phyloP scores from a whole-genome alignment of 2,797 vertebrate species.

The Bradypodion ventrale region DNA sequence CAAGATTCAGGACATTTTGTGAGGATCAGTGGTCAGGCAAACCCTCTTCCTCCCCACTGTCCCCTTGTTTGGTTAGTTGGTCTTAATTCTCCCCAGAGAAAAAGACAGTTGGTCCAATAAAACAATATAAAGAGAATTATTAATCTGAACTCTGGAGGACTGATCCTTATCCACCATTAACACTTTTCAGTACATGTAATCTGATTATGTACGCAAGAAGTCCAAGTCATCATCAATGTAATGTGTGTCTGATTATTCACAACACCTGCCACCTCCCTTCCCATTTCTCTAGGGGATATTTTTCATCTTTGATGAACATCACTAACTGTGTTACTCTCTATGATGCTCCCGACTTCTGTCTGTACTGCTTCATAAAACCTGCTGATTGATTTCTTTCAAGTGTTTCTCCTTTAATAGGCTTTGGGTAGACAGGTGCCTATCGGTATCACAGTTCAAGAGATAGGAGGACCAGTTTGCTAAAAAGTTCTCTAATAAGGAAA shows the following conservation, averaged over 20 bases:
- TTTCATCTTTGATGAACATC: slow-evolving; percentile 60
- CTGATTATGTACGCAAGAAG: not conserved
- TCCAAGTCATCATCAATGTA: slow-evolving; percentile 5
- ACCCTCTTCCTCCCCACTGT: not conserved
- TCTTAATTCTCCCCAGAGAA: not conserved
- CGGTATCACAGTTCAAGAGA: slow-evolving; percentile 20
- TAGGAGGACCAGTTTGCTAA: slow-evolving; percentile 48
- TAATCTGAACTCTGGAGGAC: not conserved
- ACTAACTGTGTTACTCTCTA: slow-evolving; percentile 53
- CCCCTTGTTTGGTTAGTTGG: not conserved
- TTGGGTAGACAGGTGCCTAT: slow-evolving; percentile 60
- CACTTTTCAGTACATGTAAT: slow-evolving; percentile 13
- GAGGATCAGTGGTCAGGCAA: too few relatives aligned
- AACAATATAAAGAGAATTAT: not conserved
- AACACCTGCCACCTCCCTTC: slow-evolving; percentile 50
- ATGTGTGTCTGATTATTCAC: slow-evolving; percentile 45
- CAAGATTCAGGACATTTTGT: too few relatives aligned
- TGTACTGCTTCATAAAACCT: slow-evolving; percentile 71
- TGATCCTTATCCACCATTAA: slow-evolving; percentile 13
- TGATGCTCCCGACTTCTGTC: slow-evolving; percentile 57
- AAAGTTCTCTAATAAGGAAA: slow-evolving; percentile 46
- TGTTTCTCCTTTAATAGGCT: slow-evolving; percentile 61
- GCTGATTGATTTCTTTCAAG: slow-evolving; percentile 66
- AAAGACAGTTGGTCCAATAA: not conserved
- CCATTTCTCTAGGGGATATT: slow-evolving; percentile 50